Base-by-base conservation (phyloP, 2,888 invertebrate species). In the Drosophila vallismaia region DNA sequence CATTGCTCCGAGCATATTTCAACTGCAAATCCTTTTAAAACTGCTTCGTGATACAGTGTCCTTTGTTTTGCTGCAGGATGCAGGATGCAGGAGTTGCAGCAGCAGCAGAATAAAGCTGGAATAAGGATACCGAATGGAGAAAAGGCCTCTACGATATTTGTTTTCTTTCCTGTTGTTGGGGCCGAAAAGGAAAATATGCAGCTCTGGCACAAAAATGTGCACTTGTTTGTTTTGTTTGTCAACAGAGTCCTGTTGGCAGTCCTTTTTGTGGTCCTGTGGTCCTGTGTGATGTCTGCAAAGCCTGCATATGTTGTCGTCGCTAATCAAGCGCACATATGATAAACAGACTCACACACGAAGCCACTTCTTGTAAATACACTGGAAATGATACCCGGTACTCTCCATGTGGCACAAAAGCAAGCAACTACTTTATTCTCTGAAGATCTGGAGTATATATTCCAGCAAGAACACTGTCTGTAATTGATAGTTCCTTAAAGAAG, bases 311-410 rank as follows among this genome's bases (percentile, higher is more conserved):
- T 87, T 88, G 88, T 86, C 89, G 88, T 77, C 88, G 88, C 86
- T 88, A 84, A 84, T 89, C 88, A 84, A 88, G 89, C 89, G 89
- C 83, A 87, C 85, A 83, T 77, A 88, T 88, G 87, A 84, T 88
- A 88, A 83, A 77, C 79, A 85, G 64, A 79, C 88, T 85, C 24
- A 56, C 71, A 53, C 38, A 55, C 19, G 19, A 44, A 62, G 29
- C 5, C 28, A 46, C 33, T 44, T 63, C 44, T 38, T 9, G 4
- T 31, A 50, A 9, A 19, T n/a, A 7, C 66, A 62, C 40, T 33
- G 8, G 0, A 19, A 63, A n/a, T 1, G 7, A 7, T 40, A 12
- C 38, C 2, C 6, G 7, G 12, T 12, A 12, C 10, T 12, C 4
- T 9, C 3, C 10, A 36, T 36, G 4, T 3, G n/a, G n/a, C 2